Conservation (phyloP, 2,888 invertebrate genomes). For the Charanyca ferruginea region DNA sequence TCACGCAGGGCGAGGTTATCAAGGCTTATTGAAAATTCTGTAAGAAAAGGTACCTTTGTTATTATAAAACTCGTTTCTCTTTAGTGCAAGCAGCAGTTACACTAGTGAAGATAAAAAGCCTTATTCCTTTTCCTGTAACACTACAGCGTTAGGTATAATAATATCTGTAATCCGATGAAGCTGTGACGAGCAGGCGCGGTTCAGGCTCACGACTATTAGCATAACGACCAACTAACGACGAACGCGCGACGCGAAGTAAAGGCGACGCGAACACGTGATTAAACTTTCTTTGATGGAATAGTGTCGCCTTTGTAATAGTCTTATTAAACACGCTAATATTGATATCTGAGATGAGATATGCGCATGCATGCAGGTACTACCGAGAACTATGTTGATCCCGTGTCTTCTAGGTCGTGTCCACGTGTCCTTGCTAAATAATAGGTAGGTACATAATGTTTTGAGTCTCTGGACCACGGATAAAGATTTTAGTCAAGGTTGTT, state of each 20-base stretch:
- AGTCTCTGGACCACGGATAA: too few relatives aligned
- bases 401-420: too few relatives aligned
- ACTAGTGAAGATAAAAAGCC: conserved; percentile 4
- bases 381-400: too few relatives aligned
- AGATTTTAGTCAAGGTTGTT: too few relatives aligned
- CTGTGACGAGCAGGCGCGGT: conserved; percentile 57
- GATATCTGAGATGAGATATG: too few relatives aligned
- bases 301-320: conserved; percentile 30
- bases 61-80: not conserved
- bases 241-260: conserved; percentile 47
- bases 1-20: not conserved
- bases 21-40: not conserved
- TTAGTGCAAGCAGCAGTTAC: not conserved
- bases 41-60: not conserved
- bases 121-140: conserved; percentile 4
- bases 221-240: conserved; percentile 76
- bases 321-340: conserved; percentile 26
- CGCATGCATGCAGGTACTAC: too few relatives aligned
- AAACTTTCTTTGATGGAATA: conserved; percentile 45
- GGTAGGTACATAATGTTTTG: too few relatives aligned
- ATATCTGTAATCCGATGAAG: conserved; percentile 57
- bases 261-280: conserved; percentile 42
- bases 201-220: conserved; percentile 67
- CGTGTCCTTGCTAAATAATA: too few relatives aligned
- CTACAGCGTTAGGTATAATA: conserved; percentile 28